A percentile compares a stretch with the other conserved stretches of the same genome.
These are phyloP conservation scores for Tragelaphus scriptus DNA, from an alignment of 2,113 vertebrate species.

Conservation along the genomic window DNA sequence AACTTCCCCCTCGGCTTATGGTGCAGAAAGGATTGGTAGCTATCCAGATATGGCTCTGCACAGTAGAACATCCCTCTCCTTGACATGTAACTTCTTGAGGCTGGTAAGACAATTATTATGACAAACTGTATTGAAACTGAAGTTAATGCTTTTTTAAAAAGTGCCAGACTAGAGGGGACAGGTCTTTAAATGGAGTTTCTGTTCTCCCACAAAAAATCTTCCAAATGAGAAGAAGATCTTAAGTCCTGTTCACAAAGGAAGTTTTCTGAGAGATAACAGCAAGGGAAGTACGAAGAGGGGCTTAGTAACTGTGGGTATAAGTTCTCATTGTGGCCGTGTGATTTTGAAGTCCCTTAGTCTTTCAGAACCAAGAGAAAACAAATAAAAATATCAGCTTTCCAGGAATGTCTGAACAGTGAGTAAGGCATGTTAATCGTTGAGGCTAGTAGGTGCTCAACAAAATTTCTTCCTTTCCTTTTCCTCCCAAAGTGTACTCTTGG, in stretches of 20 bases:
- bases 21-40: constrained; percentile 75
- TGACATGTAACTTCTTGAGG: constrained; percentile 36
- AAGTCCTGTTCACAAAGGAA: background rate
- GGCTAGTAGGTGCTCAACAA: background rate
- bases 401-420: background rate
- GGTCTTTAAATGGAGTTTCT: background rate
- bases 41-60: constrained; percentile 74
- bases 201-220: background rate
- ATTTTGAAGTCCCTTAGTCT: background rate
- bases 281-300: background rate
- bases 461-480: background rate
- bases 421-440: background rate
- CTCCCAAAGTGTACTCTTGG: no score
- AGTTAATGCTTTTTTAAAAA: no score
- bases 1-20: constrained; percentile 77
- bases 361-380: background rate
- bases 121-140: accelerated
- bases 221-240: background rate
- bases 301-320: background rate
- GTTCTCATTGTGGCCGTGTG: background rate
- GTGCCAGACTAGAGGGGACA: background rate
- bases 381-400: background rate
- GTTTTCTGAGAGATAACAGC: background rate
- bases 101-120: background rate
- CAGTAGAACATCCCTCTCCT: background rate